phyloP scores from a whole-genome alignment of 2,113 vertebrate genomes.

The Rynchops niger region DNA sequence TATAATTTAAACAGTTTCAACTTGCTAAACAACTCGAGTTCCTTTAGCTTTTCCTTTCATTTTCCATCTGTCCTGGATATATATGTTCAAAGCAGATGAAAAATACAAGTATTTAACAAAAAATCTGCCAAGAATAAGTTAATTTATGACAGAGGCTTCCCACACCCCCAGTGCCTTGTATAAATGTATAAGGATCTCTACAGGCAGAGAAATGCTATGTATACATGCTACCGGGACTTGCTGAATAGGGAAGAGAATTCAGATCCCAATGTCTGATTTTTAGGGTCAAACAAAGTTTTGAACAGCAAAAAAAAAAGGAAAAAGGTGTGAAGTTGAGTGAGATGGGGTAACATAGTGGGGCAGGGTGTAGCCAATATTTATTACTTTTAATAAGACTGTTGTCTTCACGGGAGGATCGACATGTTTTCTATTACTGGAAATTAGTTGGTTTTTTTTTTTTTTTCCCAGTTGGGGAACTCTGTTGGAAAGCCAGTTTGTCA shows the following conservation, averaged over 20 bases:
- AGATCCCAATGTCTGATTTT: background rate
- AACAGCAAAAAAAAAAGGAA: background rate
- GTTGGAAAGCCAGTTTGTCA: background rate
- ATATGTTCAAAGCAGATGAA: background rate
- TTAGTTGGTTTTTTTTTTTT: background rate
- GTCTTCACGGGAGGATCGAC: background rate
- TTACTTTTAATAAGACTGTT: background rate
- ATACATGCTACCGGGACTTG: rapidly evolving
- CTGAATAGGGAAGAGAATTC: background rate
- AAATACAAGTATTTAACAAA: background rate
- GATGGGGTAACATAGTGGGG: background rate
- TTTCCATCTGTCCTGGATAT: background rate
- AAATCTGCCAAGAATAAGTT: background rate
- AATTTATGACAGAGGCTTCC: background rate
- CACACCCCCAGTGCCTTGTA: background rate
- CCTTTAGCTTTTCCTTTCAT: background rate
- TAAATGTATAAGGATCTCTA: background rate
- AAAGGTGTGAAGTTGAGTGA: background rate
- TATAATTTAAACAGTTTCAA: background rate
- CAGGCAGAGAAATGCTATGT: background rate
- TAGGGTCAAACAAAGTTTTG: background rate
- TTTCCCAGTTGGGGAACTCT: background rate
- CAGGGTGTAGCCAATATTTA: background rate
- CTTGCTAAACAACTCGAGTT: background rate
- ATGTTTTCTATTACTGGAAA: background rate